phyloP scores from a whole-genome alignment of 1,140 invertebrate species.

The Matsumurasca onukii region DNA sequence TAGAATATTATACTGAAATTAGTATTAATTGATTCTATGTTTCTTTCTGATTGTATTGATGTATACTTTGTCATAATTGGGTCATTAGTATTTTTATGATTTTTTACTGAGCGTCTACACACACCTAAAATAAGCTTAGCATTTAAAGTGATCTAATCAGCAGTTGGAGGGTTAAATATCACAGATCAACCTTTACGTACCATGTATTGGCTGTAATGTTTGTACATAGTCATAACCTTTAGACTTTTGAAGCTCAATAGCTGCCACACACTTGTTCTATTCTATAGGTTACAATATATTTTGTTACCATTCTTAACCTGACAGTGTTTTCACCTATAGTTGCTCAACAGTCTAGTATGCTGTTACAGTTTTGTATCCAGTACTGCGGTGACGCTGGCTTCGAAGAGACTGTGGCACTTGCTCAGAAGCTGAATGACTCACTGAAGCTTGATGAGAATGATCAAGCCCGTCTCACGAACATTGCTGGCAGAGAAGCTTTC shows the following conservation, averaged over 20 bases:
- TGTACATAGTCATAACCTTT: background rate
- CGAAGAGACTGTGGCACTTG: slow-evolving; percentile 49
- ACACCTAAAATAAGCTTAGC: no score
- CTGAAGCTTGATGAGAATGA: slow-evolving; percentile 53
- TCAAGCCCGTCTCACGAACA: slow-evolving; percentile 50
- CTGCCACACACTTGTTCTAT: no score
- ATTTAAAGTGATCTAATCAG: no score
- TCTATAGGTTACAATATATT: no score
- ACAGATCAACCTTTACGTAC: background rate
- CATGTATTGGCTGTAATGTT: background rate
- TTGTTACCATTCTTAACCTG: background rate
- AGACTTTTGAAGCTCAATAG: no score
- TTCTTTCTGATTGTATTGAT: no score
- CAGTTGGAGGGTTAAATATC: background rate
- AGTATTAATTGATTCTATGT: no score
- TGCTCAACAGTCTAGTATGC: background rate
- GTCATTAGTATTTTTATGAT: no score
- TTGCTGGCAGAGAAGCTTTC: slow-evolving; percentile 48
- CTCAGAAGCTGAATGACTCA: slow-evolving; percentile 47
- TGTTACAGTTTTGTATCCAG: slow-evolving; percentile 52
- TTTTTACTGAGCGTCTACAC: no score
- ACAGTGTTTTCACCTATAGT: background rate
- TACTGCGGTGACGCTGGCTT: slow-evolving; percentile 54
- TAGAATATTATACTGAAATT: no score
- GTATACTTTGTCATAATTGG: no score